phyloP scores from a whole-genome alignment of 2,113 vertebrate genomes.

The Heterotis niloticus region DNA sequence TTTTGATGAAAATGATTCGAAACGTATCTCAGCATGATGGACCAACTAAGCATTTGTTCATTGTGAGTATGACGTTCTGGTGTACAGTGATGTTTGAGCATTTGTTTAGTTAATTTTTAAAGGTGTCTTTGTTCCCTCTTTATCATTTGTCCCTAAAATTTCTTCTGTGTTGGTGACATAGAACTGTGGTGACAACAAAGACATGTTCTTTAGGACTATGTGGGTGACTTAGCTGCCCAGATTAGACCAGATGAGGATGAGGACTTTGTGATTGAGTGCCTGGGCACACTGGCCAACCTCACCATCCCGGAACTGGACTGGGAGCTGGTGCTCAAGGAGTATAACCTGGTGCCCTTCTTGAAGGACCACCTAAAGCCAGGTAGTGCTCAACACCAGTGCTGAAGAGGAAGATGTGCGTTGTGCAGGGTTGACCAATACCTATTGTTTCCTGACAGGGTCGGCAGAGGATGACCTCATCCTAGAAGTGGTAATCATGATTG shows the following conservation, averaged over 20 bases:
- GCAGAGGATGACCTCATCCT: slow-evolving; percentile 93
- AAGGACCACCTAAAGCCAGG: slow-evolving; percentile 94
- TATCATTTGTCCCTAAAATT: neutral
- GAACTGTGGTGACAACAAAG: neutral
- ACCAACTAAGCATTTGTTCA: slow-evolving; percentile 82
- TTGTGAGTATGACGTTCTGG: slow-evolving; percentile 65
- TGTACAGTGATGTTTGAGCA: neutral
- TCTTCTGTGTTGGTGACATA: neutral
- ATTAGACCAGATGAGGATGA: slow-evolving; percentile 82
- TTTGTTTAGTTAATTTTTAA: neutral
- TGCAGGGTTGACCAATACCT: slow-evolving; percentile 23
- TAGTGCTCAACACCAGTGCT: slow-evolving; percentile 36
- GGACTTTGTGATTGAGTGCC: slow-evolving; percentile 90
- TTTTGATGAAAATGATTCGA: slow-evolving; percentile 94
- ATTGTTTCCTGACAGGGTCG: slow-evolving; percentile 62
- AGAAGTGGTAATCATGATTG: slow-evolving; percentile 97
- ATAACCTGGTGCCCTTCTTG: slow-evolving; percentile 89
- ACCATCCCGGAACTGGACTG: slow-evolving; percentile 91
- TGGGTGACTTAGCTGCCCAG: slow-evolving; percentile 90
- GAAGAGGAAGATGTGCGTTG: neutral
- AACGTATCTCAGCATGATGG: slow-evolving; percentile 88
- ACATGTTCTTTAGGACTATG: slow-evolving; percentile 74
- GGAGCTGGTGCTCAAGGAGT: slow-evolving; percentile 92
- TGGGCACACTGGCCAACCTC: slow-evolving; percentile 92
- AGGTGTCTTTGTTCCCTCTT: neutral